A percentile compares a stretch with the other conserved stretches of the same genome.
Conservation (phyloP, 1,140 invertebrate species). For the Oryzaephilus surinamensis region DNA sequence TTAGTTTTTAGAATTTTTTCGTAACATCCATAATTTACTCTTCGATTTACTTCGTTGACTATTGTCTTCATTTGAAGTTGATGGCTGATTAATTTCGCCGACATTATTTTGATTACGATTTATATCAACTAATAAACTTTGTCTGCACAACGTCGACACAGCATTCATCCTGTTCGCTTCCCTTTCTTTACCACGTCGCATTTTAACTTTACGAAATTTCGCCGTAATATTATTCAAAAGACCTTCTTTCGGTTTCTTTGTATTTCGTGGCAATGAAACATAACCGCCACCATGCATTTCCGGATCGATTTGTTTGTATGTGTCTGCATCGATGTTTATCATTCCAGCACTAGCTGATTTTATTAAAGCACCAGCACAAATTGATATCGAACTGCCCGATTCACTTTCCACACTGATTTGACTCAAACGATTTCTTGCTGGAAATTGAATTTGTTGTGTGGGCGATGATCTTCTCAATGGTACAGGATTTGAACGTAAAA, state of each 20-base stretch:
- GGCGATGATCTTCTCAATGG: constrained; percentile 14
- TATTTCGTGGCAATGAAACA: constrained; percentile 33
- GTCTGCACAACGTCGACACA: constrained; percentile 51
- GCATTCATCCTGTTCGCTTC: constrained; percentile 41
- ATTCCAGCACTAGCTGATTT: constrained; percentile 63
- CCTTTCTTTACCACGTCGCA: constrained; percentile 38
- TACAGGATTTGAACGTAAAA: constrained; percentile 36
- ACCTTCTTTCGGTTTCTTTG: constrained; percentile 29
- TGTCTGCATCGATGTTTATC: constrained; percentile 51
- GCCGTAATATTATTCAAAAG: constrained; percentile 47
- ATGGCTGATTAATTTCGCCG: background rate
- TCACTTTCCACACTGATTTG: constrained; percentile 48
- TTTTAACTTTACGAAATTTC: constrained; percentile 46
- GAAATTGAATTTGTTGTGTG: constrained; percentile 17
- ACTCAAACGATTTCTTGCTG: constrained; percentile 36
- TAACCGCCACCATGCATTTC: constrained; percentile 30
- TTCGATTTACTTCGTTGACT: background rate
- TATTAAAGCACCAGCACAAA: constrained; percentile 35
- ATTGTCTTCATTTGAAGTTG: background rate
- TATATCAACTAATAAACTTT: constrained; percentile 53
- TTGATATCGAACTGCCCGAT: constrained; percentile 33
- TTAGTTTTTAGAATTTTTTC: background rate
- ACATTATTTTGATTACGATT: background rate
- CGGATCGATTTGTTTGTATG: constrained; percentile 40
- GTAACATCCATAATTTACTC: background rate